Evolutionary conservation across 1,140 invertebrate species (phyloP).

Genomic region (Meloidogyne floridensis): DNA sequence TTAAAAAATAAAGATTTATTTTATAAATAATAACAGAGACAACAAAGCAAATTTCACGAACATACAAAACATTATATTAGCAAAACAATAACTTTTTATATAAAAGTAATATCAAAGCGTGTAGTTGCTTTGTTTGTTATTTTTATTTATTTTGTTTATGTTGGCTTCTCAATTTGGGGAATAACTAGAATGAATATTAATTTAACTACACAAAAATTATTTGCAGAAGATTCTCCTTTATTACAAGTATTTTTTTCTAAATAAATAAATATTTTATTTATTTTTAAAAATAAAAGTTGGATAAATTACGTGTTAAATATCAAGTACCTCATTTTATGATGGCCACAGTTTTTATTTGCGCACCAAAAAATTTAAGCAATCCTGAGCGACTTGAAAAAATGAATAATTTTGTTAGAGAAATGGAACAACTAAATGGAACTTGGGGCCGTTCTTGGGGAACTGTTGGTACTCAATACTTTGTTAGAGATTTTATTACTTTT

Average conservation of each 20-base stretch:
- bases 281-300: constrained; percentile 41
- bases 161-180: constrained; percentile 59
- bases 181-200: constrained; percentile 65
- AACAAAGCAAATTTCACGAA: constrained; percentile 64
- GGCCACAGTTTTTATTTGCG: constrained; percentile 61
- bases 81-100: constrained; percentile 55
- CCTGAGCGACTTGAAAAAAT: constrained; percentile 48
- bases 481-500: constrained; percentile 59
- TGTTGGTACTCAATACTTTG: constrained; percentile 63
- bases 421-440: constrained; percentile 56
- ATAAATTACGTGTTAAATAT: constrained; percentile 62
- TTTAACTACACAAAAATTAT: constrained; percentile 60
- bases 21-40: constrained; percentile 36
- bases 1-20: too few species aligned
- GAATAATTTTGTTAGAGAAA: constrained; percentile 59
- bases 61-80: constrained; percentile 58
- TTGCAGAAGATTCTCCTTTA: constrained; percentile 59
- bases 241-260: constrained; percentile 28
- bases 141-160: constrained; percentile 52
- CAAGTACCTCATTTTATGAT: constrained; percentile 63
- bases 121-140: constrained; percentile 56
- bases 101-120: constrained; percentile 57
- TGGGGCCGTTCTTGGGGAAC: constrained; percentile 56
- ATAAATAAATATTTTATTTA: neutral
- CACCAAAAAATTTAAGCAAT: constrained; percentile 62